Conservation (phyloP, 2,113 vertebrate species). For the Dipodomys ordii region DNA sequence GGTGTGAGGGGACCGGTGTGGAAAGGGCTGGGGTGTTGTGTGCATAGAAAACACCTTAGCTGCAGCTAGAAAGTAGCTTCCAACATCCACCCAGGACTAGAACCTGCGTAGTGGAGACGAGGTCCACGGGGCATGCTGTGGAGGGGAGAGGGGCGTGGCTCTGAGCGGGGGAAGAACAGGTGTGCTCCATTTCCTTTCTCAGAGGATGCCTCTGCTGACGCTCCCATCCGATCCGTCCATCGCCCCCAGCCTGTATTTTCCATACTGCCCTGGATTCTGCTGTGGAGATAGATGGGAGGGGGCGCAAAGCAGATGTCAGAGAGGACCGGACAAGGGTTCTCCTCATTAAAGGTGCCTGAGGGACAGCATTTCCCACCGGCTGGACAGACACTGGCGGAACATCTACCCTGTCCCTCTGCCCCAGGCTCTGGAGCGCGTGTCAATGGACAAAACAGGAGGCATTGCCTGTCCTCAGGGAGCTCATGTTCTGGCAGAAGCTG, state of each 20-base stretch:
- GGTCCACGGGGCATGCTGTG: neutral
- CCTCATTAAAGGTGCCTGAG: neutral
- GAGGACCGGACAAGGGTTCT: neutral
- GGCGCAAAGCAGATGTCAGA: neutral
- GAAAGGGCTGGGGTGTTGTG: neutral
- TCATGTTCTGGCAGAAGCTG: neutral
- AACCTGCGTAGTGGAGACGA: too few relatives aligned
- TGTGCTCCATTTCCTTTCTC: too few relatives aligned
- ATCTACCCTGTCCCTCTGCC: neutral
- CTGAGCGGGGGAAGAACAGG: neutral
- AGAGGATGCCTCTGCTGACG: too few relatives aligned
- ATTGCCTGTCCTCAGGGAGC: neutral
- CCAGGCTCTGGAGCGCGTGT: neutral
- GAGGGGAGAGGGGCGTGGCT: neutral
- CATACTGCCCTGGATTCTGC: too few relatives aligned
- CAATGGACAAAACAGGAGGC: neutral
- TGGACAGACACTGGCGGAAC: rapidly evolving
- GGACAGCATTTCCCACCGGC: too few relatives aligned
- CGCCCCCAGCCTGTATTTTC: too few relatives aligned
- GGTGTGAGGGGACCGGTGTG: neutral
- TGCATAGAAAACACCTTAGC: neutral
- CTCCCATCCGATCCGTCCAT: too few relatives aligned
- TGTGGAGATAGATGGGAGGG: neutral
- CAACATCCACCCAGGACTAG: too few relatives aligned
- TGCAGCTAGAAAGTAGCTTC: neutral